Conservation (phyloP, 2,888 invertebrate species). For the Dryocosmus kuriphilus region DNA sequence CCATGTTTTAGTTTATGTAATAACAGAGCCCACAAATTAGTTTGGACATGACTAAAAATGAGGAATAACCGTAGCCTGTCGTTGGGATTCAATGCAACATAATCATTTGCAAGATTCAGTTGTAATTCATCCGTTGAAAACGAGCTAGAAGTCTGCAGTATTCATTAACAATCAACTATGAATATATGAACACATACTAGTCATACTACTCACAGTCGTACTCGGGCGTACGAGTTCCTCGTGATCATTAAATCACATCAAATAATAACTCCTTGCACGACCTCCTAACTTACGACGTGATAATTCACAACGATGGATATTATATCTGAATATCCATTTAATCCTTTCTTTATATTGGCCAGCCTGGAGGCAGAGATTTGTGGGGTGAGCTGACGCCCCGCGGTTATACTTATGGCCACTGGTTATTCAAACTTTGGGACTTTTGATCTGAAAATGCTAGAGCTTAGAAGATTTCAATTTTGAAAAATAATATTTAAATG, state of each 20-base stretch:
- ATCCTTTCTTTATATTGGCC: slow-evolving; percentile 69
- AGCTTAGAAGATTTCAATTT: not conserved
- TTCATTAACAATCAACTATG: slow-evolving; percentile 23
- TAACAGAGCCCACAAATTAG: not conserved
- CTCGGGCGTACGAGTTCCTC: slow-evolving; percentile 1
- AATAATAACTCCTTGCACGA: slow-evolving; percentile 66
- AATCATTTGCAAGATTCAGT: slow-evolving; percentile 39
- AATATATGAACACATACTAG: slow-evolving; percentile 17
- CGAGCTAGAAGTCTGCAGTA: slow-evolving; percentile 26
- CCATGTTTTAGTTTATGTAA: not conserved
- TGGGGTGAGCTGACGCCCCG: slow-evolving; percentile 63
- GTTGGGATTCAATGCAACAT: slow-evolving; percentile 43
- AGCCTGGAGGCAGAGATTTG: slow-evolving; percentile 66
- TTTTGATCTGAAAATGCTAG: slow-evolving; percentile 11
- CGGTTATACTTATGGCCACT: slow-evolving; percentile 62
- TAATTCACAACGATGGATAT: slow-evolving; percentile 70
- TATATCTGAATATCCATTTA: slow-evolving; percentile 66
- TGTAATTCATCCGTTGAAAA: slow-evolving; percentile 48
- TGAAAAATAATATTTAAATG: no score
- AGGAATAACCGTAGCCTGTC: not conserved
- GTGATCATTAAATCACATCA: slow-evolving; percentile 67
- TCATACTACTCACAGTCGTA: slow-evolving; percentile 6
- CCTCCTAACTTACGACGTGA: slow-evolving; percentile 65
- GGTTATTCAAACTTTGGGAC: slow-evolving; percentile 45
- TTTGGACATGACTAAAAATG: not conserved